Evolutionary conservation across 2,888 invertebrate genomes (phyloP), one percentile per base, ranked within the genome.

Genomic region (Aproaerema taeniolella): DNA sequence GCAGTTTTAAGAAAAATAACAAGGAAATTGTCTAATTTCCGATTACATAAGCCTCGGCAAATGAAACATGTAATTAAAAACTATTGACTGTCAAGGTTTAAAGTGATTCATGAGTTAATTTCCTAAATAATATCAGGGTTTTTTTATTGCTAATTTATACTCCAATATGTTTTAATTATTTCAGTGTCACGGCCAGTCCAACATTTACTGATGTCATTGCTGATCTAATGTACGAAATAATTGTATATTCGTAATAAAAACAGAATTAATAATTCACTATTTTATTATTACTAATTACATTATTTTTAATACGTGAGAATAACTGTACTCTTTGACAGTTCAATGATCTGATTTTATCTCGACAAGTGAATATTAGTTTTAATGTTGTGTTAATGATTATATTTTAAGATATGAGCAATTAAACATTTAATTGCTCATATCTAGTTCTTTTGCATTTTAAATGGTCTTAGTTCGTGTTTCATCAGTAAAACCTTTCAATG

Each of bases 141-240:
- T 25, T 13, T 25, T 15, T 28, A 42, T 50, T 45, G 46, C 45
- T 52, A 52, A 54, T 52, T 49, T 47, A 55, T 50, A 44, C 48
- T 30, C 45, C 41, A 48, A 49, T 46, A 43, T 32, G 24, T 4
- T 38, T 30, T 33, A 36, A 38, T 43, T 41, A 44, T 46, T 40
- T 50, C 59, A 59, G 51, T 55, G 58, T 56, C 58, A 58, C 34
- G 56, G 58, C 39, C 15, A 37, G 25, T 35, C 34, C 33, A 41
- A 24, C 29, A 29, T 31, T 24, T 11, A 13, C 32, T 41, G 36
- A 42, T 46, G 31, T 40, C 31, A 34, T 24, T 26, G 31, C 16
- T 25, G 41, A 41, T 36, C 31, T 41, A 36, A 36, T 41, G 7
- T 20, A 6, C 20, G 20, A 17, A 28, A 33, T 33, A 17, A 33